phyloP scores from a whole-genome alignment of 1,140 invertebrate species.

The Pantala flavescens region DNA sequence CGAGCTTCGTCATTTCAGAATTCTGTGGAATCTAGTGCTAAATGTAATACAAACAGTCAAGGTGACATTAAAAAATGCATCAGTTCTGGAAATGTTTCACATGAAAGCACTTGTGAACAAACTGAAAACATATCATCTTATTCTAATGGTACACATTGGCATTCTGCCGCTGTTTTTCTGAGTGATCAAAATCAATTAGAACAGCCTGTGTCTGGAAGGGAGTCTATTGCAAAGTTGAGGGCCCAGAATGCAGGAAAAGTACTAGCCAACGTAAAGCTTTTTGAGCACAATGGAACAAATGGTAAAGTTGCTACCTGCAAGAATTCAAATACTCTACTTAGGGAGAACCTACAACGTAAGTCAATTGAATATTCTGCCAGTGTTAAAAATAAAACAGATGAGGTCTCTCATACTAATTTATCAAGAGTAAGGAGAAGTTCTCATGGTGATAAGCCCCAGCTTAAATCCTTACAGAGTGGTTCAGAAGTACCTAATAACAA shows the following conservation, averaged over 20 bases:
- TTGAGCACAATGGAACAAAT: slow-evolving; percentile 35
- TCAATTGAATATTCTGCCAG: background rate
- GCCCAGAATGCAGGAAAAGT: slow-evolving; percentile 58
- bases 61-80: background rate
- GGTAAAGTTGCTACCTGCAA: background rate
- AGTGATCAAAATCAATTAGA: slow-evolving; percentile 22
- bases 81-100: background rate
- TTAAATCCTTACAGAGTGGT: background rate
- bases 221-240: slow-evolving; percentile 48
- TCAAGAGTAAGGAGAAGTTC: background rate
- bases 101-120: background rate
- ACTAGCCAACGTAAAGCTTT: slow-evolving; percentile 50
- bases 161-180: slow-evolving; percentile 33
- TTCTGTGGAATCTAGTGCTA: background rate
- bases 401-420: background rate
- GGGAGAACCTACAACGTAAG: background rate
- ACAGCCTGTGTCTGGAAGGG: slow-evolving; percentile 37
- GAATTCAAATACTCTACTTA: background rate
- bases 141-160: slow-evolving; percentile 30
- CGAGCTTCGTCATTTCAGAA: slow-evolving; percentile 17
- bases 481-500: background rate
- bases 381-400: background rate
- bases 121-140: slow-evolving; percentile 14
- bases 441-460: background rate
- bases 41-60: background rate